These are phyloP conservation scores for Plagodis pulveraria DNA, from an alignment of 2,888 invertebrate species.

Conservation along the genomic window DNA sequence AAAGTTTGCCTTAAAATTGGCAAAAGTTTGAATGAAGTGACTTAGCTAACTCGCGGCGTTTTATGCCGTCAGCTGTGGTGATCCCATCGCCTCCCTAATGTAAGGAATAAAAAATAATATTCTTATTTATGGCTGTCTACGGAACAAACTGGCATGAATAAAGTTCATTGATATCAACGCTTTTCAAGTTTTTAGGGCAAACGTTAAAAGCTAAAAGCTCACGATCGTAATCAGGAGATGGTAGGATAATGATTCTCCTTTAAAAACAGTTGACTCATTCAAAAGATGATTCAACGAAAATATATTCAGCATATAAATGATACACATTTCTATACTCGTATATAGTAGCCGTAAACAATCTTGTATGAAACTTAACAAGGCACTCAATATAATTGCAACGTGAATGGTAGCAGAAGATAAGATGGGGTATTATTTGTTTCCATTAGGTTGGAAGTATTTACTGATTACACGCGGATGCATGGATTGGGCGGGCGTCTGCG, in stretches of 20 bases:
- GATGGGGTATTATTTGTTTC: constrained; percentile 52
- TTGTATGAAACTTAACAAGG: constrained; percentile 31
- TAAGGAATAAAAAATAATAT: constrained; percentile 73
- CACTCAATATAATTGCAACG: constrained; percentile 50
- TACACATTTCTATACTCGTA: constrained; percentile 27
- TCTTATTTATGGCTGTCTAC: constrained; percentile 62
- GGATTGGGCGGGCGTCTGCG: constrained; percentile 60
- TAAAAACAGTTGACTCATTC: constrained; percentile 27
- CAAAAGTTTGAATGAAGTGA: constrained; percentile 81
- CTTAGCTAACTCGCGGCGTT: constrained; percentile 72
- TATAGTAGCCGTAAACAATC: constrained; percentile 34
- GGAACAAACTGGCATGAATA: constrained; percentile 46
- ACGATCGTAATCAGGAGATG: constrained; percentile 22
- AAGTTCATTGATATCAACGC: constrained; percentile 32
- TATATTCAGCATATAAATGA: constrained; percentile 22
- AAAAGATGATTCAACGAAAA: constrained; percentile 22
- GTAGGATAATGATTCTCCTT: constrained; percentile 26
- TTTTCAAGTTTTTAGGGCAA: constrained; percentile 10
- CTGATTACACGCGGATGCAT: constrained; percentile 52
- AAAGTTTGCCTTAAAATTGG: constrained; percentile 74
- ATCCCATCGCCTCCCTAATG: constrained; percentile 76
- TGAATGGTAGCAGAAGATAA: constrained; percentile 59
- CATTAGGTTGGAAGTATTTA: constrained; percentile 59
- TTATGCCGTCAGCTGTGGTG: constrained; percentile 77
- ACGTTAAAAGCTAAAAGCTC: constrained; percentile 29